Conservation (phyloP, 1,140 invertebrate genomes). For the Trichonephila clavata region DNA sequence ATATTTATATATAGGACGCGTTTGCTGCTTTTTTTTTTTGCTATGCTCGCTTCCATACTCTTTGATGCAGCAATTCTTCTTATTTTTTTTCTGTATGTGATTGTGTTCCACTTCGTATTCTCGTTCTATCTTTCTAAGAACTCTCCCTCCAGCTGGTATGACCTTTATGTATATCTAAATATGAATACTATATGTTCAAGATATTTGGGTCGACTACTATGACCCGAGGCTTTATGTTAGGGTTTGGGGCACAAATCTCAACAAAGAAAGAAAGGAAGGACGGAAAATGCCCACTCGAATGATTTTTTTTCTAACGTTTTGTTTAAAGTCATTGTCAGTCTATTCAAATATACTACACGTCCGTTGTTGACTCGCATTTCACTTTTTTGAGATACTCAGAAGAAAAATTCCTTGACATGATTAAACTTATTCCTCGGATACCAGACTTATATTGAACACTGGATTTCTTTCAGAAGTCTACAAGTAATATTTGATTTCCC, state of each 20-base stretch:
- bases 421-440: neutral
- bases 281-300: neutral
- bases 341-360: neutral
- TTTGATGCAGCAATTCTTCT: neutral
- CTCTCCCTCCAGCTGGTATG: constrained; percentile 7
- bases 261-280: neutral
- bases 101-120: neutral
- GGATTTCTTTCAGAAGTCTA: neutral
- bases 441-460: neutral
- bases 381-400: neutral
- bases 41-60: neutral
- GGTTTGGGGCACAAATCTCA: neutral
- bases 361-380: neutral
- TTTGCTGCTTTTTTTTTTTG: neutral
- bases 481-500: neutral
- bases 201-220: constrained; percentile 17
- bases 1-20: neutral
- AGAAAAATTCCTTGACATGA: neutral
- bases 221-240: constrained; percentile 5
- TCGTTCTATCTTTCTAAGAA: constrained; percentile 10
- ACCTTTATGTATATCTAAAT: constrained; percentile 20
- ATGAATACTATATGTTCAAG: constrained; percentile 31
- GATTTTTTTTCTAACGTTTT: neutral
- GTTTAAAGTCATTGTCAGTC: neutral
- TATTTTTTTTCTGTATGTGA: neutral